Evolutionary conservation across 2,113 vertebrate species (phyloP).

Genomic region (Chamaetylas fuelleborni): DNA sequence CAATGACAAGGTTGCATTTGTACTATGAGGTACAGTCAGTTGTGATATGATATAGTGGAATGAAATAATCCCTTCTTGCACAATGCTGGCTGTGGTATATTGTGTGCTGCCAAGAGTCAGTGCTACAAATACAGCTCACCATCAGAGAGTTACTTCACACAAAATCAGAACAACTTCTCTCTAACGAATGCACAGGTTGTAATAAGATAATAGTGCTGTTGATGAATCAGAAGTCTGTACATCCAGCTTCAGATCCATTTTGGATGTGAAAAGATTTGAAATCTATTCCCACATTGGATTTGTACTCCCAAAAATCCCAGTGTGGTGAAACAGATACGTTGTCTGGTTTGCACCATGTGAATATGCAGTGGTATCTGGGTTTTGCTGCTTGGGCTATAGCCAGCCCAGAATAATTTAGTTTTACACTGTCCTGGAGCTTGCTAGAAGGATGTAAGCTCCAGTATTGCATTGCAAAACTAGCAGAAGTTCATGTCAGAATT

Average conservation of each 20-base stretch:
- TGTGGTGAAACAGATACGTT: background rate
- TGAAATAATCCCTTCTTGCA: conserved; percentile 45
- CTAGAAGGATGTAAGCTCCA: background rate
- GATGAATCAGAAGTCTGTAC: background rate
- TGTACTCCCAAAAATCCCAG: background rate
- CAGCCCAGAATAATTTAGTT: background rate
- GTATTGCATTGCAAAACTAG: background rate
- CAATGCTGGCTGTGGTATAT: background rate
- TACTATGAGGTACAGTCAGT: conserved; percentile 40
- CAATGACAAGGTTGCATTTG: conserved; percentile 57
- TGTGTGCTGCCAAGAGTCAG: background rate
- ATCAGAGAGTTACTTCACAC: background rate
- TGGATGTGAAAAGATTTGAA: conserved; percentile 32
- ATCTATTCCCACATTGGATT: background rate
- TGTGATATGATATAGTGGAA: conserved; percentile 57
- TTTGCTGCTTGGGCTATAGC: background rate
- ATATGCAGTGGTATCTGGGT: background rate
- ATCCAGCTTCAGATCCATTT: background rate
- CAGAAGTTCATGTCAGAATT: background rate
- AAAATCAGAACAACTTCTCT: background rate
- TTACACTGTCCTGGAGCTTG: background rate
- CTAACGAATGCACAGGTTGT: background rate
- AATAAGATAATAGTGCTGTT: background rate
- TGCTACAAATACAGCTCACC: background rate
- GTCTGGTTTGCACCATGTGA: background rate